Evolutionary conservation across 2,113 vertebrate genomes (phyloP).

Genomic region (Noturus placidus): DNA sequence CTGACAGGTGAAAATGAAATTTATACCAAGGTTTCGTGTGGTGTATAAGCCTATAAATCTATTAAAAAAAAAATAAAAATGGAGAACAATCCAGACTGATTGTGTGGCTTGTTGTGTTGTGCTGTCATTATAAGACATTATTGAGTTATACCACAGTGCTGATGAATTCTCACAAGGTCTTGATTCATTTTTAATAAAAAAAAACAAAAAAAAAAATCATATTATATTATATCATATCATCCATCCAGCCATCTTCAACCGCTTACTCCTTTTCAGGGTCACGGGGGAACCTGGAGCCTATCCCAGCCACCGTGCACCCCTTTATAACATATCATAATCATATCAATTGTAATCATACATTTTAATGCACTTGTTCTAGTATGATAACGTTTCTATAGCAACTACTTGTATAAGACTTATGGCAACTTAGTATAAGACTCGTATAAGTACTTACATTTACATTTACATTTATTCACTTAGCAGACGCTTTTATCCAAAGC

Average conservation of each 20-base stretch:
- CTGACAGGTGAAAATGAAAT: constrained; percentile 26
- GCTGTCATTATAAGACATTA: neutral
- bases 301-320: too few species aligned
- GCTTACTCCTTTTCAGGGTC: too few species aligned
- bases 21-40: neutral
- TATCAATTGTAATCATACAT: neutral
- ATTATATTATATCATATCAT: too few species aligned
- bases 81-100: neutral
- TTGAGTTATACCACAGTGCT: neutral
- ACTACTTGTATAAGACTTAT: neutral
- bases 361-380: too few species aligned
- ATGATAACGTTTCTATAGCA: neutral
- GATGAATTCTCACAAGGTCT: neutral
- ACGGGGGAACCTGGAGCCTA: too few species aligned
- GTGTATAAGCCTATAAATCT: neutral
- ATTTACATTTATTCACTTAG: too few species aligned
- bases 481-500: too few species aligned
- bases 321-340: too few species aligned
- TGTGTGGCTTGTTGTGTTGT: neutral
- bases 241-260: too few species aligned
- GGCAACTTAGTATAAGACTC: too few species aligned
- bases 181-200: neutral
- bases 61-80: neutral
- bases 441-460: too few species aligned
- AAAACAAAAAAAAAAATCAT: too few species aligned